Base-by-base conservation (phyloP, 1,140 invertebrate genomes). In the Drosophila tani region DNA sequence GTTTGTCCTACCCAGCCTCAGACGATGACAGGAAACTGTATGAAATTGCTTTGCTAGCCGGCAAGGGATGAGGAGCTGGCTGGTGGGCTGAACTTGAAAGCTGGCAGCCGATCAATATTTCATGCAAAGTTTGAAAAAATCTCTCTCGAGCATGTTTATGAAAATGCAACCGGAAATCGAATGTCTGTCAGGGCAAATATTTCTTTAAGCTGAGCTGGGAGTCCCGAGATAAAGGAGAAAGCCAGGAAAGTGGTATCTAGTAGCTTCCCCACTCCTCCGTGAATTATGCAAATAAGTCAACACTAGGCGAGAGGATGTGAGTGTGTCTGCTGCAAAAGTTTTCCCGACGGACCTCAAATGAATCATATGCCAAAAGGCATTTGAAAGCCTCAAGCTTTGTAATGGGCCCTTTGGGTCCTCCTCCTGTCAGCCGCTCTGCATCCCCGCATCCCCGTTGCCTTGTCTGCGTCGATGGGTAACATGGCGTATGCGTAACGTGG, bases 111-210 rank as follows among this genome's bases (percentile, higher is more conserved):
- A 86, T 86, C 82, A 87, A 82, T 86, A 86, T 82, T 82, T 73
- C 71, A 86, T 86, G 69, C 66, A 81, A 85, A 81, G 73, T 76
- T 73, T 43, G 38, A 75, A 79, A 82, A 82, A 66, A 67, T 74
- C 70, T 60, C 66, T 83, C 73, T 55, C 64, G 74, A 73, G 85
- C 79, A 87, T 86, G 80, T 87, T 86, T 87, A 87, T 87, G 83
- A 82, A 86, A 87, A 86, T 87, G 82, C 84, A 82, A 75, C 79
- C 83, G 82, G 83, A 86, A 86, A 87, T 87, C 75, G 83, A 86
- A 87, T 76, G 83, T 82, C 83, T 87, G 79, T 76, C 79, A 87
- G 82, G 80, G 75, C 63, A 41, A 84, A 81, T 24, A 84, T 80
- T 75, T 79, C 74, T 76, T 80, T 84, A 76, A 70, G 70, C 68